Base-by-base conservation (phyloP, 2,888 invertebrate genomes). In the Lasioglossum leucozonium region DNA sequence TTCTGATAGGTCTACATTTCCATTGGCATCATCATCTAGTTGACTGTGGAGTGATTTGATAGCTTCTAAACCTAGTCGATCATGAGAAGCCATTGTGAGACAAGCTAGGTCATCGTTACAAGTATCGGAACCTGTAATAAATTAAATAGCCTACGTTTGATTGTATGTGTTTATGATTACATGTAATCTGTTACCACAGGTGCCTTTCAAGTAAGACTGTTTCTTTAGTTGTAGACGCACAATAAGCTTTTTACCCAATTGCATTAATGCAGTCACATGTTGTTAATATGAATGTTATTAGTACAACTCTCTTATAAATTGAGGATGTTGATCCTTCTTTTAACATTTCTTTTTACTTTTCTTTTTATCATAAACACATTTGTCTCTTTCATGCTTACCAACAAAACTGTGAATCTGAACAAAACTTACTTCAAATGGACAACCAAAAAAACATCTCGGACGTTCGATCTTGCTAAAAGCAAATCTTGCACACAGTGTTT, bases 21-120 rank as follows among this genome's bases (percentile, higher is more conserved):
- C 99, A 95, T 99, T 99, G 91, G 98, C 98, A 96, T 99, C 99
- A 95, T 99, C 99, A 95, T 99, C 99, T 90, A 99, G 96, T 95
- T 99, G 98, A 88, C 97, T 96, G 96, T 99, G 99, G 69, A 99
- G 97, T 90, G 97, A 97, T 88, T 97, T 97, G 94, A 99, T 99
- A 81, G 99, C 99, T 95, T 99, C 99, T 94, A 98, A 97, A 44
- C 98, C 99, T 78, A 97, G 96, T 90, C 97, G 97, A 96, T 99
- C 99, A 93, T 97, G 97, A 82, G 96, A 96, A 91, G 96, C 96
- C 95, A 96, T 96, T 77, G 96, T 96, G 90, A 98, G 96, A 93
- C 98, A 98, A 88, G 97, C 96, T 86, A 97, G 96, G 95, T 98
- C 98, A 93, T 98, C 98, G 94, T 96, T 96, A 93, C 96, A 96